Evolutionary conservation across 2,113 vertebrate species (phyloP), one percentile per base, ranked within the genome.

Genomic region (Isurus oxyrinchus): DNA sequence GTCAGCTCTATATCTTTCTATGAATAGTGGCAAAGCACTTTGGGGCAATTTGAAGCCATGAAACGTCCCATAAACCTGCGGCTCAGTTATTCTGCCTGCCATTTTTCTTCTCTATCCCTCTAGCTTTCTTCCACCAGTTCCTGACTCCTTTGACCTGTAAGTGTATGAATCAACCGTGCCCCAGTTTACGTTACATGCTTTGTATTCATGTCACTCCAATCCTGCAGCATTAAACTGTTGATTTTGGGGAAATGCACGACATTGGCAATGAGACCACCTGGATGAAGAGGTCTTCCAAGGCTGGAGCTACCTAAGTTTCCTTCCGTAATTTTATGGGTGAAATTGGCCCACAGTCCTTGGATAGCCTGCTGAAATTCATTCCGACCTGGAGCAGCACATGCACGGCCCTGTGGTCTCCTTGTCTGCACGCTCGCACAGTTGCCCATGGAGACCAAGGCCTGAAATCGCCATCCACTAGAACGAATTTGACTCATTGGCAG

Each of bases 381-480:
- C 79, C 14, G 0, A 84, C 3, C 99, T 98, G 96, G 98, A 99
- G 96, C 98, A 98, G 97, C 99, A 99, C 97, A 98, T 97, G 79
- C 99, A 99, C 96, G 98, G 98, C 96, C 98, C 99, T 87, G 98
- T 98, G 76, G 98, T 98, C 59, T 99, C 99, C 2, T 98, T 98
- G 13, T 99, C 99, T 0, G 98, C 98, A 7, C 99, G 99, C 97
- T 98, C 99, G 96, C 99, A 99, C 0, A 98, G 98, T 97, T 99
- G 99, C n/a, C 99, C 99, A 99, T 1, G 98, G 97, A 63, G 98
- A 98, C 99, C 99, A 99, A 0, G 98, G 97, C 44, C 99, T 99
- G 4, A 99, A 96, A 96, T 97, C 98, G 0, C 99, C 99, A 69
- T 99, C 98, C 93, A 97, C 98, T 13, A 49, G 44, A 49, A 49